phyloP scores from a whole-genome alignment of 1,140 invertebrate species.

The Diabrotica virgifera region DNA sequence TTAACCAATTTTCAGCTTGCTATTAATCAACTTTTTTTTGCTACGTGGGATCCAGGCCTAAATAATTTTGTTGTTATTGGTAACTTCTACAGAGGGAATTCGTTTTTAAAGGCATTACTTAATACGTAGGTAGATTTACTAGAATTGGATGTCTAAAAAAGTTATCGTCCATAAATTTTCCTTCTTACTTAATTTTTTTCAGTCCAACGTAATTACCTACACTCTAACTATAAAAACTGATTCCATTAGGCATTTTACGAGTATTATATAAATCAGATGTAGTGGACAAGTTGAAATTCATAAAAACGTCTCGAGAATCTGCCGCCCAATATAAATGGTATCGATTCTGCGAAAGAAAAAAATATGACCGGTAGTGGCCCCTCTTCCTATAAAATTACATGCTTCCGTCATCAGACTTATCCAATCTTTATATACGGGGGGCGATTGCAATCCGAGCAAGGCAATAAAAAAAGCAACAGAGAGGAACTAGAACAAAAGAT shows the following conservation, averaged over 20 bases:
- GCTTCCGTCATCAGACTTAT: constrained; percentile 21
- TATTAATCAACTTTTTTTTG: too few relatives aligned
- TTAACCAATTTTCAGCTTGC: too few relatives aligned
- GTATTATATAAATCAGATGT: not conserved
- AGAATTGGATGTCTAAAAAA: too few relatives aligned
- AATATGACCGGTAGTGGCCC: constrained; percentile 20
- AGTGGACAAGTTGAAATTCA: not conserved
- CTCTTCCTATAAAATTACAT: constrained; percentile 16
- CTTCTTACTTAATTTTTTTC: too few relatives aligned
- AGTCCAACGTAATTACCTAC: not conserved
- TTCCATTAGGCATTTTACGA: not conserved
- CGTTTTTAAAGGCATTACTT: too few relatives aligned
- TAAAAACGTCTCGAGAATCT: constrained; percentile 8
- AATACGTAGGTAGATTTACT: too few relatives aligned
- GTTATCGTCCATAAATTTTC: too few relatives aligned
- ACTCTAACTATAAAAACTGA: not conserved
- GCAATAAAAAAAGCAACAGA: not conserved
- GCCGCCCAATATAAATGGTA: constrained; percentile 4
- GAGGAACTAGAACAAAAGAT: not conserved
- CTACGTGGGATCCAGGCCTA: too few relatives aligned
- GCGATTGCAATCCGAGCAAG: constrained; percentile 14
- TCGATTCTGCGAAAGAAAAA: constrained; percentile 5
- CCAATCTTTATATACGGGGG: constrained; percentile 19
- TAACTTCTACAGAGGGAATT: too few relatives aligned
- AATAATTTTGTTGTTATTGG: too few relatives aligned